phyloP scores from a whole-genome alignment of 2,888 invertebrate genomes.

The Drosophila mettleri region DNA sequence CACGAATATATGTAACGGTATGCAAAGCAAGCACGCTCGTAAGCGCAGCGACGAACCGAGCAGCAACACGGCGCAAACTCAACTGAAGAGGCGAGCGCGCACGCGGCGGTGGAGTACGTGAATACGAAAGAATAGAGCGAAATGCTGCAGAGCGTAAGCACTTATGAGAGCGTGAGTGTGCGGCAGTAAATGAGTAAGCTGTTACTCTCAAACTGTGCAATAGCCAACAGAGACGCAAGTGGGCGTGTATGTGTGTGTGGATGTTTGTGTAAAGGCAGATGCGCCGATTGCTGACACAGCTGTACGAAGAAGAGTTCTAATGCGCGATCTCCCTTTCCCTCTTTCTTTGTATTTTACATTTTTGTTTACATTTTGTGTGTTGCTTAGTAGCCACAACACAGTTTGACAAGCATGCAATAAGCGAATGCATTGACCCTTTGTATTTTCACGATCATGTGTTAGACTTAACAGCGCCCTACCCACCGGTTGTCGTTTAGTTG shows the following conservation, averaged over 20 bases:
- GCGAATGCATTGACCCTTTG: slow-evolving; percentile 68
- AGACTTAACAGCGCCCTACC: slow-evolving; percentile 37
- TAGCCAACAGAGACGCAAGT: slow-evolving; percentile 44
- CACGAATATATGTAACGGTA: slow-evolving; percentile 35
- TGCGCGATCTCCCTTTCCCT: neutral
- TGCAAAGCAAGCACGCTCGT: slow-evolving; percentile 32
- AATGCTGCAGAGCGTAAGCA: slow-evolving; percentile 12
- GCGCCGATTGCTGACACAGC: slow-evolving; percentile 20
- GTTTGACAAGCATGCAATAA: slow-evolving; percentile 44
- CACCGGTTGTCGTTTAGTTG: slow-evolving; percentile 2
- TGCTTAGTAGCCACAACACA: slow-evolving; percentile 22
- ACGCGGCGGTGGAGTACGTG: slow-evolving; percentile 34
- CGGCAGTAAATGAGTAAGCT: slow-evolving; percentile 14
- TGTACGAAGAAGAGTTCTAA: slow-evolving; percentile 51
- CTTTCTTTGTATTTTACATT: slow-evolving; percentile 1
- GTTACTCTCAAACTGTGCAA: slow-evolving; percentile 56
- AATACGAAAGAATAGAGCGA: slow-evolving; percentile 34
- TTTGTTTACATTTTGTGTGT: slow-evolving; percentile 57
- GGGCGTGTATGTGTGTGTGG: slow-evolving; percentile 37
- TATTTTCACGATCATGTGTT: slow-evolving; percentile 62
- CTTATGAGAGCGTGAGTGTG: neutral
- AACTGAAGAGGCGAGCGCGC: slow-evolving; percentile 57
- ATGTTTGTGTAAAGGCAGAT: slow-evolving; percentile 13
- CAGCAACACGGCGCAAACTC: slow-evolving; percentile 63
- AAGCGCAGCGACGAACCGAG: slow-evolving; percentile 56